Percentiles rank a stretch among this genome's conserved stretches.
Conservation (phyloP, 2,888 invertebrate species). For the Lordiphosa andalusiaca region DNA sequence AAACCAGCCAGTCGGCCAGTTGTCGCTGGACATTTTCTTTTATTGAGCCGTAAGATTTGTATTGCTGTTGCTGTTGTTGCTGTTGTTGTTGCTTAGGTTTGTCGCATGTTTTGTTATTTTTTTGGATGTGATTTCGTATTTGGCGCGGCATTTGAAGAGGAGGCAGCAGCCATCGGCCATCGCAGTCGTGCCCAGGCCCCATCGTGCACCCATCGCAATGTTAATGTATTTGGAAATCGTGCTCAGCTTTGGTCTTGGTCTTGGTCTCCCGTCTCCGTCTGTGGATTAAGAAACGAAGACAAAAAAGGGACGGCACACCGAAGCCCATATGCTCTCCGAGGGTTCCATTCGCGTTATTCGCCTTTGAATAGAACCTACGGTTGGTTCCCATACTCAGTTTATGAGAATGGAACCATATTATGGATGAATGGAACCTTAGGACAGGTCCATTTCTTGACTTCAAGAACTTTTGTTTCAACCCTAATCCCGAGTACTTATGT, state of each 20-base stretch:
- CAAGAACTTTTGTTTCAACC: too few species aligned
- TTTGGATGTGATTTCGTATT: conserved; percentile 66
- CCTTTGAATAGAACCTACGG: too few species aligned
- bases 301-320: conserved; percentile 40
- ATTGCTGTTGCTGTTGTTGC: conserved; percentile 37
- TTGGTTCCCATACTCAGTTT: too few species aligned
- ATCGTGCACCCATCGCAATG: conserved; percentile 70
- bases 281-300: conserved; percentile 52
- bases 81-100: conserved; percentile 16
- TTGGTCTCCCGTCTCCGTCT: conserved; percentile 1
- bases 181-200: conserved; percentile 30
- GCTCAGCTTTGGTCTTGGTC: conserved; percentile 33
- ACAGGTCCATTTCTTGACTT: too few species aligned
- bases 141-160: conserved; percentile 67
- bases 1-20: conserved; percentile 43
- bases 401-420: too few species aligned
- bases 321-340: conserved; percentile 19
- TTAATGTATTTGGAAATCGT: conserved; percentile 77
- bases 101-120: conserved; percentile 19
- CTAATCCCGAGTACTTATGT: too few species aligned
- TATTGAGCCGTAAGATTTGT: conserved; percentile 74
- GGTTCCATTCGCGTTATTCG: too few species aligned
- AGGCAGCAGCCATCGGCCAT: conserved; percentile 49
- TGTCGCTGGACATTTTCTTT: conserved; percentile 64
- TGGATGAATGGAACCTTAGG: too few species aligned